Base-by-base conservation (phyloP, 2,797 vertebrate species). In the Microtus agrestis region DNA sequence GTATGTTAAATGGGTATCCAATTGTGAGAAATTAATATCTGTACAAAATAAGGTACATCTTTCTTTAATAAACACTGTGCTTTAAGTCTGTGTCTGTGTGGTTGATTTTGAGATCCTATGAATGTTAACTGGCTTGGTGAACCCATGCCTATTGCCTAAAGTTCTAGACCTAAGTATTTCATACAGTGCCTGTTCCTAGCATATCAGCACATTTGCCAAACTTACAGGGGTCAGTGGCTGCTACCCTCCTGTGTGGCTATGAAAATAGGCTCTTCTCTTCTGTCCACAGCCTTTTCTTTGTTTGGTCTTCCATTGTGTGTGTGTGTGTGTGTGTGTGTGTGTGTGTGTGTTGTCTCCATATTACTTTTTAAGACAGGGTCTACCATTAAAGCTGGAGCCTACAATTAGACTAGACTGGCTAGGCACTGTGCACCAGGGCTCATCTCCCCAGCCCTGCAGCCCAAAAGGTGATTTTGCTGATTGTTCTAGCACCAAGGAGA, bases 71-170 rank as follows among this genome's bases (percentile, higher is more conserved):
- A 94, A 95, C 25, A 12, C 40, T 71, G 19, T 74, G 4, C 46
- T 87, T 77, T 9, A 97, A 97, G 94, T 97, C 96, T 97, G 93
- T 98, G 98, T 98, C 94, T 96, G 95, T 76, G 71, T 96, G 92
- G 90, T 94, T 96, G 87, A 95, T 25, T 14, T 96, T 96, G 71
- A 78, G 90, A 95, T 95, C 93, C 59, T 85, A 43, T 80, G 95
- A 95, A 93, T 95, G 79, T 56, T 87, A 29, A 29, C 31, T 0
- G 56, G 90, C 37, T 94, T 93, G 19, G 0, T 91, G 78, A 90
- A 94, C 27, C 14, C 1, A 84, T 5, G 0, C 48, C 34, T 84
- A 76, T n/a, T 59, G 11, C 89, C 4, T 0, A 88, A 96, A 96
- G 95, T 96, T 2, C 84, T 86, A 90, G 96, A 94, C 77, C 78